These are phyloP conservation scores for Ceyx melanurus DNA, from an alignment of 2,113 vertebrate genomes.

Conservation along the genomic window DNA sequence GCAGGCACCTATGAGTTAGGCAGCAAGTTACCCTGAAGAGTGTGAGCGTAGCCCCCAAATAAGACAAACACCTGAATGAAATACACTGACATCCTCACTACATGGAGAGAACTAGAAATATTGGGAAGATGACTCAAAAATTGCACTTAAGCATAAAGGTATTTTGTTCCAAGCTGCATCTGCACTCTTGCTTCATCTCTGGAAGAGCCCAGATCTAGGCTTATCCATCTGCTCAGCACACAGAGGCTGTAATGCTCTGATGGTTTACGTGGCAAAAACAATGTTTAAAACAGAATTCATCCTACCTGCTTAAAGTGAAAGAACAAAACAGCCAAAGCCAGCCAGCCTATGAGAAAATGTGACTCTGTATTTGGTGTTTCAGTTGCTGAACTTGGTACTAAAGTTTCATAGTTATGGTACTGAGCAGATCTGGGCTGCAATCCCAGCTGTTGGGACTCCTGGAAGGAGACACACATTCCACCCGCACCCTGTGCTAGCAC, in stretches of 20 bases:
- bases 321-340: background rate
- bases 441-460: conserved; percentile 47
- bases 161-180: background rate
- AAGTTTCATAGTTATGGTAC: background rate
- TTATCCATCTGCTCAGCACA: background rate
- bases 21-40: background rate
- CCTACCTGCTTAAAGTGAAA: background rate
- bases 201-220: background rate
- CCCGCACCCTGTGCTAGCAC: background rate
- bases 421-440: background rate
- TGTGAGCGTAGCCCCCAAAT: background rate
- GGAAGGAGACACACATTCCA: conserved; percentile 39
- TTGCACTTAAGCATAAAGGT: background rate
- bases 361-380: background rate
- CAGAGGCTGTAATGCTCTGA: background rate
- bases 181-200: background rate
- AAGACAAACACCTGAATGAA: background rate
- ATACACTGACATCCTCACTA: background rate
- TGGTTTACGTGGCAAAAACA: background rate
- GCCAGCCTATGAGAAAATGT: background rate
- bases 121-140: background rate
- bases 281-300: background rate
- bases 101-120: background rate
- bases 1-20: background rate
- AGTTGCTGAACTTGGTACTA: background rate